phyloP scores from a whole-genome alignment of 2,797 vertebrate genomes.

The Pogonophryne albipinna region DNA sequence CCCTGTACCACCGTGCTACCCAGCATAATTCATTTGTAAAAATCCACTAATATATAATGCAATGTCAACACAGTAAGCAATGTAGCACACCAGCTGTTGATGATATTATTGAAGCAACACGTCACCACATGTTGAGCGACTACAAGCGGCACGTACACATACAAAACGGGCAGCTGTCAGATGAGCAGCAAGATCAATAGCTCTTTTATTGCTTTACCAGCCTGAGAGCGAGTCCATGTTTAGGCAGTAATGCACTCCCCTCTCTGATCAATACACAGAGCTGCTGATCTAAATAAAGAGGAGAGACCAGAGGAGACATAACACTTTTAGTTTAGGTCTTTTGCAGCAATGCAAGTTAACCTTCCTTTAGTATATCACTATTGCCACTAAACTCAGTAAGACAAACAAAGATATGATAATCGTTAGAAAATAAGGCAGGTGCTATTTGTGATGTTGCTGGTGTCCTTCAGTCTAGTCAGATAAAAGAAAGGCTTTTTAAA shows the following conservation, averaged over 20 bases:
- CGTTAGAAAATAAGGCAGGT: background rate
- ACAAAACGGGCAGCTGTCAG: constrained; percentile 60
- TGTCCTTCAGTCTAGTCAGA: constrained; percentile 44
- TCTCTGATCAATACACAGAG: constrained; percentile 63
- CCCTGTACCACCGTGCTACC: background rate
- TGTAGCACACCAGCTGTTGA: background rate
- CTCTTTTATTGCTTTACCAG: constrained; percentile 60
- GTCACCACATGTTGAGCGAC: background rate
- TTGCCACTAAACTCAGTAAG: background rate
- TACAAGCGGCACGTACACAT: constrained; percentile 23
- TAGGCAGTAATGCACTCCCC: constrained; percentile 66
- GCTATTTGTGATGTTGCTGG: constrained; percentile 11
- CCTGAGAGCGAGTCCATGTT: constrained; percentile 58
- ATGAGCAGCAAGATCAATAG: constrained; percentile 70
- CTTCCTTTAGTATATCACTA: background rate
- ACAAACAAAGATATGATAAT: constrained; percentile 22
- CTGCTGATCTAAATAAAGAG: constrained; percentile 49
- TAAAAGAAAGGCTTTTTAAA: constrained; percentile 40
- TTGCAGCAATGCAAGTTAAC: constrained; percentile 6
- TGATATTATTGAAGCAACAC: constrained; percentile 14
- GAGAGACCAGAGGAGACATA: background rate
- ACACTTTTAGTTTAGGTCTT: constrained; percentile 44
- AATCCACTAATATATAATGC: background rate
- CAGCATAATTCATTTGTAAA: background rate
- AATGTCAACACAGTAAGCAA: background rate